Base-by-base conservation (phyloP, 2,113 vertebrate genomes). In the Ranitomeya variabilis region DNA sequence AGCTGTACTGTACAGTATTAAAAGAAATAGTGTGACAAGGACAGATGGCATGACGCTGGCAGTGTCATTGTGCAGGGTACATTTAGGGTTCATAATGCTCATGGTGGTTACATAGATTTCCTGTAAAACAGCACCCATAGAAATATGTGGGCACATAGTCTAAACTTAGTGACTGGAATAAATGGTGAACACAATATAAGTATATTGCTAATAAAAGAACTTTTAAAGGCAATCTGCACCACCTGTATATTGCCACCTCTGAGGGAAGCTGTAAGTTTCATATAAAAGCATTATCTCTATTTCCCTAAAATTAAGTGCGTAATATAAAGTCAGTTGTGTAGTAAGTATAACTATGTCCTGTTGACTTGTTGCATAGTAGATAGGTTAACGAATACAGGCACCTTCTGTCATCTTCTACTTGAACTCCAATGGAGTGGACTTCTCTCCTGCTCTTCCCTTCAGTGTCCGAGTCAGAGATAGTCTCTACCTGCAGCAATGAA, bases 401-500 rank as follows among this genome's bases (percentile, higher is more conserved):
- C 98, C 98, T 97, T 93, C 98, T 99, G 90, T 99, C 97, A 62
- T 99, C 98, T 92, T 99, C 98, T 93, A 99, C 98, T 91, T 99
- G 98, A 69, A 99, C 97, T 15, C 98, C 98, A 0, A 99, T 97
- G 85, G 98, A 99, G 92, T 99, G 98, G 91, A 99, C 97, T 91
- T 99, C 97, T 90, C 97, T 96, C 37, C 98, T 95, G 90, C 95
- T 97, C 92, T 97, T 95, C 90, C 95, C 96, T 90, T 99, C 98
- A 0, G 95, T 95, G 51, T 99, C 98, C 0, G 98, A 99, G 89
- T 99, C 98, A 0, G 98, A 99, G 91, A 98, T 94, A 15, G 97
- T 98, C 93, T 97, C 98, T 85, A 89, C 83, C 87, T 89, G 74
- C 3, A 85, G 23, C 55, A 69, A 69, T 78, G 2, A 45, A 88